phyloP scores from a whole-genome alignment of 2,113 vertebrate species.

The Laticauda colubrina region DNA sequence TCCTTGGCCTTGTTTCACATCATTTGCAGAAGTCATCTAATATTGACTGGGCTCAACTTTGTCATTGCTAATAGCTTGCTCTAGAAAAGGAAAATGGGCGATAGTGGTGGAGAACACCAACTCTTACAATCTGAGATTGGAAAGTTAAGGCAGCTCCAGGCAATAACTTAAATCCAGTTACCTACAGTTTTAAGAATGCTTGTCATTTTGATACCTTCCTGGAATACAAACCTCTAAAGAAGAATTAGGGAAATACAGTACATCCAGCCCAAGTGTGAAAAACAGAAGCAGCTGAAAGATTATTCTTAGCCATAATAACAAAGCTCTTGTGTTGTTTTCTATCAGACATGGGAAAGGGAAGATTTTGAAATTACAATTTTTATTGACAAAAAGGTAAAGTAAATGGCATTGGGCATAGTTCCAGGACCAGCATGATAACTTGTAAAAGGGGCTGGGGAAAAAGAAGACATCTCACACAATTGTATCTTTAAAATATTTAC shows the following conservation, averaged over 20 bases:
- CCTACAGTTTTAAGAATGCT: not conserved
- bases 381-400: not conserved
- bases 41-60: slow-evolving; percentile 50
- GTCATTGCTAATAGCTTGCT: slow-evolving; percentile 32
- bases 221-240: not conserved
- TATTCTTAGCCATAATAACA: not conserved
- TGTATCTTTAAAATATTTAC: not conserved
- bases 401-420: not conserved
- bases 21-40: slow-evolving; percentile 30
- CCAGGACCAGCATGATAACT: not conserved
- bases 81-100: slow-evolving; percentile 34
- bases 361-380: not conserved
- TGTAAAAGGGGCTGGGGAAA: not conserved
- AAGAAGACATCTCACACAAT: not conserved
- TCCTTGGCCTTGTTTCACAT: slow-evolving; percentile 41
- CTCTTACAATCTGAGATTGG: slow-evolving; percentile 31
- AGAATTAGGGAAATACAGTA: not conserved
- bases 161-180: not conserved
- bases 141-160: not conserved
- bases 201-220: not conserved
- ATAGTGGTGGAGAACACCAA: slow-evolving; percentile 25
- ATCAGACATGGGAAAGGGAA: not conserved
- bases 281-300: not conserved
- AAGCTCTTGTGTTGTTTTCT: not conserved
- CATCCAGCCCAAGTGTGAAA: not conserved